Conservation (phyloP, 1,140 invertebrate species). For the Ceratina calcarata region DNA sequence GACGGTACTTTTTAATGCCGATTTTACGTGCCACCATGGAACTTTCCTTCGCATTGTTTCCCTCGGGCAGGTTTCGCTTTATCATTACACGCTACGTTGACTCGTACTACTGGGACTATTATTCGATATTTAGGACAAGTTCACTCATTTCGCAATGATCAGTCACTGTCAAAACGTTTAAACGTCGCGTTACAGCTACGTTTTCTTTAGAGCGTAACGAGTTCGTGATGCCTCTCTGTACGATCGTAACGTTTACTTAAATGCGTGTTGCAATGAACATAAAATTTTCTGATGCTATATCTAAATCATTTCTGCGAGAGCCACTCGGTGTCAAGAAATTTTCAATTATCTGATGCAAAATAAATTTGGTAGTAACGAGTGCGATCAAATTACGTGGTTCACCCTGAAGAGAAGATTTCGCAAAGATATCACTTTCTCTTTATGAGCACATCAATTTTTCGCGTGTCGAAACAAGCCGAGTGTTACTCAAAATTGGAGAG, state of each 20-base stretch:
- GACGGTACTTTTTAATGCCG: background rate
- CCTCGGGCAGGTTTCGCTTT: background rate
- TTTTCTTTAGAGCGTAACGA: background rate
- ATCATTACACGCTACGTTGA: constrained; percentile 37
- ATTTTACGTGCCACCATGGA: background rate
- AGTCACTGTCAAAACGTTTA: constrained; percentile 14
- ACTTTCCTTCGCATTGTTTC: constrained; percentile 10
- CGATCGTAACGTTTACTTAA: too few species aligned
- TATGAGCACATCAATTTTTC: background rate
- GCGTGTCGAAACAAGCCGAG: background rate
- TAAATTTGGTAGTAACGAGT: background rate
- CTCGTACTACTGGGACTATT: constrained; percentile 18
- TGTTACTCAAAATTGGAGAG: background rate
- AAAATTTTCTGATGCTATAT: too few species aligned
- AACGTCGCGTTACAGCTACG: background rate
- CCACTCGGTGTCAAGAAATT: background rate
- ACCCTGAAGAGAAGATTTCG: background rate
- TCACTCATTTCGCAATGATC: constrained; percentile 12
- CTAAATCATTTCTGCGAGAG: too few species aligned
- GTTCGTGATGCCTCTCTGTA: too few species aligned
- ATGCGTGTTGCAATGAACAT: too few species aligned
- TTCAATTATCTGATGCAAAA: background rate
- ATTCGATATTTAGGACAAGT: constrained; percentile 44
- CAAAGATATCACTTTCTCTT: constrained; percentile 20
- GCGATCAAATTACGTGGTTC: background rate